These are phyloP conservation scores for Odontamblyopus lacepedii DNA, from an alignment of 2,797 vertebrate genomes.

Conservation along the genomic window DNA sequence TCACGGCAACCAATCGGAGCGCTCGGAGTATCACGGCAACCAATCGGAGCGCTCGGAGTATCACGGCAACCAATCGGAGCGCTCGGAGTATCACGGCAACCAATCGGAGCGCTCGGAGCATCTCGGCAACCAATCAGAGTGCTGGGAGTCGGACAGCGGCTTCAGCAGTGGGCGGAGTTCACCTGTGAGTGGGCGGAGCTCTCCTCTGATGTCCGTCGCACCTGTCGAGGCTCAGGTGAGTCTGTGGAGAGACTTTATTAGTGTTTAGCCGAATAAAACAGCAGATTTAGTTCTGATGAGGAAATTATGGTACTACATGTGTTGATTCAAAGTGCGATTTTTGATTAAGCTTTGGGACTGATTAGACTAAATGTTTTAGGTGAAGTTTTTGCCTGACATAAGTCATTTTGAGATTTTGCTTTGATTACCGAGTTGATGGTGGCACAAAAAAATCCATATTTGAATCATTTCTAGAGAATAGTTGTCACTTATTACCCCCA, in stretches of 20 bases:
- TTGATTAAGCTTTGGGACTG: too few relatives aligned
- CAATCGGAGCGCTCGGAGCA: neutral
- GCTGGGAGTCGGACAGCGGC: slow-evolving; percentile 77
- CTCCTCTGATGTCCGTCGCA: slow-evolving; percentile 27
- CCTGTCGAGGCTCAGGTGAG: neutral
- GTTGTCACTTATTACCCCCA: too few relatives aligned
- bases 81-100: neutral
- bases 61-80: neutral
- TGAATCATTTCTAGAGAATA: too few relatives aligned
- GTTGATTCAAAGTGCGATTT: too few relatives aligned
- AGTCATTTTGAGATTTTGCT: too few relatives aligned
- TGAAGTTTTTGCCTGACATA: too few relatives aligned
- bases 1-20: neutral
- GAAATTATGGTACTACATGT: too few relatives aligned
- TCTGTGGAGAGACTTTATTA: neutral
- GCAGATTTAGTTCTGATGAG: too few relatives aligned
- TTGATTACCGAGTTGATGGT: too few relatives aligned
- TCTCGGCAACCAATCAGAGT: neutral
- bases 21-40: neutral
- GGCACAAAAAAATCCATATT: too few relatives aligned
- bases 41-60: neutral
- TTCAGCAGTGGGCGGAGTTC: slow-evolving; percentile 73
- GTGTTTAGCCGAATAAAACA: too few relatives aligned
- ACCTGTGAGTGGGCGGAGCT: slow-evolving; percentile 66
- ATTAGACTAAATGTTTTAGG: too few relatives aligned